phyloP scores from a whole-genome alignment of 2,888 invertebrate species.

The Tethea ocularis region DNA sequence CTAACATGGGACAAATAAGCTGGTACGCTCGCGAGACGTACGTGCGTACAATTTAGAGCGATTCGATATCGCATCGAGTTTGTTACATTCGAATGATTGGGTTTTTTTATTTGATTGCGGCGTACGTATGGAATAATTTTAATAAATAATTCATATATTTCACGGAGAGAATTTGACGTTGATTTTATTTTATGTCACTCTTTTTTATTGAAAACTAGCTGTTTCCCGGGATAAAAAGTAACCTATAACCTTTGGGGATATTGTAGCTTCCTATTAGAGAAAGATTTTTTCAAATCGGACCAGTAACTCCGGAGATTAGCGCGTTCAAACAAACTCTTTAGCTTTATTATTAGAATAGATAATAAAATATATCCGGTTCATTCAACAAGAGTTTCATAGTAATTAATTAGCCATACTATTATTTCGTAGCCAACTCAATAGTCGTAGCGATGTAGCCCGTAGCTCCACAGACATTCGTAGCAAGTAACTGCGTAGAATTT shows the following conservation, averaged over 20 bases:
- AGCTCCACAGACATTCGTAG: background rate
- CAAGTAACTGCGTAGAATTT: background rate
- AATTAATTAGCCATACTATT: background rate
- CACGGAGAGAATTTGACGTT: background rate
- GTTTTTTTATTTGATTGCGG: constrained; percentile 1
- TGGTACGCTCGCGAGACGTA: background rate
- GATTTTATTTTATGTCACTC: background rate
- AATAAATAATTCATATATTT: background rate
- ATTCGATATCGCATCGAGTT: background rate
- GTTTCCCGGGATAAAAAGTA: too few relatives aligned
- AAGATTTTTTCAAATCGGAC: too few relatives aligned
- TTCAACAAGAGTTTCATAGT: background rate
- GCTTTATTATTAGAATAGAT: too few relatives aligned
- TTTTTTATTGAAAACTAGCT: background rate
- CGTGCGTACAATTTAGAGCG: background rate
- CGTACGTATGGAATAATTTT: background rate
- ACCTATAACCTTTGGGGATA: too few relatives aligned
- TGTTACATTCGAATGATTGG: background rate
- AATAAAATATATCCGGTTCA: too few relatives aligned
- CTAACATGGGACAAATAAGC: constrained; percentile 23
- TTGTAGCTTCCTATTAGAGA: too few relatives aligned
- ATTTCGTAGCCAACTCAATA: too few relatives aligned
- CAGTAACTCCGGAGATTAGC: too few relatives aligned
- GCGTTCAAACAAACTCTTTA: too few relatives aligned
- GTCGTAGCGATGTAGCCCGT: background rate